These are phyloP conservation scores for Delphinapterus leucas DNA, from an alignment of 2,113 vertebrate genomes.

Conservation along the genomic window DNA sequence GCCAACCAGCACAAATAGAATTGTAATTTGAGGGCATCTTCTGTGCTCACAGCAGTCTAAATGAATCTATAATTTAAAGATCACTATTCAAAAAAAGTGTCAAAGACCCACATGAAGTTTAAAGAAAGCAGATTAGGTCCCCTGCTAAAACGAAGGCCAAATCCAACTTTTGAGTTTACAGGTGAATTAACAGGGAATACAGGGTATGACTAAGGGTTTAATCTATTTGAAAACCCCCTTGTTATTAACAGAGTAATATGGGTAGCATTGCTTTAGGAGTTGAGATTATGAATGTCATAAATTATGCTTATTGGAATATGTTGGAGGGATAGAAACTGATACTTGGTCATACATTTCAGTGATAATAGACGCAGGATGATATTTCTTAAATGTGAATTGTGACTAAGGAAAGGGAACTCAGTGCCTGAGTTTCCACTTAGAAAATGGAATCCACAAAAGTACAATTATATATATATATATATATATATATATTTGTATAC, in stretches of 20 bases:
- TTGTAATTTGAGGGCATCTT: conserved; percentile 66
- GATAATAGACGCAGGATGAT: neutral
- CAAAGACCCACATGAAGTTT: neutral
- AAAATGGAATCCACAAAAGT: neutral
- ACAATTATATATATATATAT: fast-evolving
- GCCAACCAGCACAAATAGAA: conserved; percentile 43
- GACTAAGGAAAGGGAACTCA: neutral
- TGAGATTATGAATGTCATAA: neutral
- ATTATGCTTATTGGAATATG: neutral
- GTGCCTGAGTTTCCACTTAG: neutral
- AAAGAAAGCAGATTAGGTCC: neutral
- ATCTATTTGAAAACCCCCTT: neutral
- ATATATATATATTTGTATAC: neutral
- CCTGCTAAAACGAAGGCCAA: conserved; percentile 2
- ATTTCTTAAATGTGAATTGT: neutral
- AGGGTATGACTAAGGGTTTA: neutral
- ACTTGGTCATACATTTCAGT: neutral
- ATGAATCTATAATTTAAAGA: conserved; percentile 63
- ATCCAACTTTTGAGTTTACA: neutral
- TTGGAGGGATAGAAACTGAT: neutral
- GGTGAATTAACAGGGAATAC: neutral
- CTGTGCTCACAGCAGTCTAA: neutral
- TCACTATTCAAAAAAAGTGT: conserved; percentile 31
- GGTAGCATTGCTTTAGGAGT: neutral
- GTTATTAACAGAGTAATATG: neutral